Base-by-base conservation (phyloP, 1,140 invertebrate genomes). In the Drosophila miranda region DNA sequence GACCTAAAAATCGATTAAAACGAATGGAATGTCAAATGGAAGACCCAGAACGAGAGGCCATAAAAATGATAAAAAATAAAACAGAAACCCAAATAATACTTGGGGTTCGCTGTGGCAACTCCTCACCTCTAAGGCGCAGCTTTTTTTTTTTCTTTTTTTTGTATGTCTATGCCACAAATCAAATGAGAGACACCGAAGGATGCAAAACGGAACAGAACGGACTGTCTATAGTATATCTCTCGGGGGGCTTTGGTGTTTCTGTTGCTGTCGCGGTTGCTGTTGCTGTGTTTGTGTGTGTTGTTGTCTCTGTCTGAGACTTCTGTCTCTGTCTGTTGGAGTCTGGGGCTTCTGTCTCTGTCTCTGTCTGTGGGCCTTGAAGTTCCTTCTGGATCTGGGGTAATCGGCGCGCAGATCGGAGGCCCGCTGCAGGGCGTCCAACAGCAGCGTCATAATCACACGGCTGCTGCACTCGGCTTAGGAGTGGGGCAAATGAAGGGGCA, bases 391-490 rank as follows among this genome's bases (percentile, higher is more conserved):
- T 6, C 14, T 19, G 67, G 19, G 45, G 46, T 67, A 59, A 44
- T 59, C 34, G 34, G 34, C 34, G 8, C 62, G 44, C 50, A 68
- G 66, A 68, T 48, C 62, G 62, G 53, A 53, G 52, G 14, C 42
- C 79, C 81, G 77, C 81, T 86, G 73, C 81, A 86, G 81, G 81
- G 81, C 81, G 81, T 86, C 81, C 82, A 75, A 78, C 78, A 44
- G 69, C 82, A 86, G 82, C 82, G 82, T 86, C 82, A 86, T 86
- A 86, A 86, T 86, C 82, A 86, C 82, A 86, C 82, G 77, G 67
- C 80, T 84, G 67, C 80, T 84, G 66, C 80, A 80, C 49, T 61
- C 57, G 58, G 8, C 38, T 54, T 34, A 41, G 48, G 41, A 57
- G 54, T 41, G 53, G 14, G 52, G 70, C 28, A 63, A 55, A 34